Conservation (phyloP, 2,113 vertebrate species). For the Passerina amoena region DNA sequence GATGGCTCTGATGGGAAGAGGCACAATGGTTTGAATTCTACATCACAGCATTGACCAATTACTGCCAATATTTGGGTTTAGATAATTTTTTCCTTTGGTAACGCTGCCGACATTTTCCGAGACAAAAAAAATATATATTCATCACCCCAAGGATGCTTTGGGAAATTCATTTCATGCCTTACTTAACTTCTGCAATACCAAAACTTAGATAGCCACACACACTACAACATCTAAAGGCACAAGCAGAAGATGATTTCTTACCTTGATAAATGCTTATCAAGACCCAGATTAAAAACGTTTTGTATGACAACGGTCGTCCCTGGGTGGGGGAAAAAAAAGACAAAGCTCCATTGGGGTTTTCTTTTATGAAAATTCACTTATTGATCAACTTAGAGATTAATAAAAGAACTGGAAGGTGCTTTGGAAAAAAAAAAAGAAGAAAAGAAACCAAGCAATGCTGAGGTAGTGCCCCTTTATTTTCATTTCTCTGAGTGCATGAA, state of each 20-base stretch:
- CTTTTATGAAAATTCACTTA: background rate
- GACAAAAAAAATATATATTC: background rate
- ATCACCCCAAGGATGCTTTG: background rate
- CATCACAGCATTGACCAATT: background rate
- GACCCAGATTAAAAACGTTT: conserved; percentile 97
- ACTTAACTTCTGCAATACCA: background rate
- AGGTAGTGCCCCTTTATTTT: background rate
- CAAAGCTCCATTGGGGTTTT: background rate
- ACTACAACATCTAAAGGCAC: background rate
- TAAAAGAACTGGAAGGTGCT: background rate
- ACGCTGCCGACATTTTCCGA: rapidly evolving
- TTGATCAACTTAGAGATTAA: background rate
- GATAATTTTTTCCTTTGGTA: background rate
- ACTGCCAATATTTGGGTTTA: background rate
- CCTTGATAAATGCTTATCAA: conserved; percentile 99
- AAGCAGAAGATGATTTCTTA: conserved; percentile 61
- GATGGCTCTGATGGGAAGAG: background rate
- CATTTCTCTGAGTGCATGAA: background rate
- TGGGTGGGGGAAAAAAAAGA: conserved; percentile 3
- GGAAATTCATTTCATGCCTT: background rate
- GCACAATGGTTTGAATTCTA: background rate
- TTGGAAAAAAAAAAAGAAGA: background rate
- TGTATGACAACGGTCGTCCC: conserved; percentile 94
- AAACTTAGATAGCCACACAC: background rate
- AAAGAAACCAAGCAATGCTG: background rate